Percentiles rank a stretch among this genome's conserved stretches.
These are phyloP conservation scores for Lacerta bilineata DNA, from an alignment of 2,797 vertebrate species.

Conservation along the genomic window DNA sequence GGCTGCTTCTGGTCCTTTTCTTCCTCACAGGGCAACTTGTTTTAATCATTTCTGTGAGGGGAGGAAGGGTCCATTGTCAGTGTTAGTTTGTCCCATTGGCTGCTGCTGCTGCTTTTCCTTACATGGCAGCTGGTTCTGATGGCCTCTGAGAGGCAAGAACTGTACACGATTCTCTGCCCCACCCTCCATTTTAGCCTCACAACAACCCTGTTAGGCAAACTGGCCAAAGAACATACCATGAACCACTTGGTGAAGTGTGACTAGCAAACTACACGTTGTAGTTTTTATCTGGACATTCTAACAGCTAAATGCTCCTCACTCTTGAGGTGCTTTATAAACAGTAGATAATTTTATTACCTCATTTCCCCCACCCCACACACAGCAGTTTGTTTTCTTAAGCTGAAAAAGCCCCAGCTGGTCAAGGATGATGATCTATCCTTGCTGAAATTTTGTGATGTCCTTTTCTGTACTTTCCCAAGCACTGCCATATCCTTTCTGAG, in stretches of 20 bases:
- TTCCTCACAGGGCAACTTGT: neutral
- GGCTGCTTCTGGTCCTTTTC: too few relatives aligned
- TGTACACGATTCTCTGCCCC: neutral
- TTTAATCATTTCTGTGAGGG: too few relatives aligned
- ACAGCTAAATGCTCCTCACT: neutral
- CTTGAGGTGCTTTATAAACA: neutral
- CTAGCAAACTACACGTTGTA: neutral
- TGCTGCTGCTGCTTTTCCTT: neutral
- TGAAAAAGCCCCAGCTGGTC: neutral
- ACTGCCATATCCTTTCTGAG: neutral
- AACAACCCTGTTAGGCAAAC: neutral
- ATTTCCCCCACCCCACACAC: neutral
- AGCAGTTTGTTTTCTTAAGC: neutral
- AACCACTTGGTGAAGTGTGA: neutral
- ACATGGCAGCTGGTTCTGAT: neutral
- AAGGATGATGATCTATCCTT: neutral
- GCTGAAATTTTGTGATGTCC: neutral
- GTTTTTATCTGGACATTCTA: neutral
- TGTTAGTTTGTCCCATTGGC: neutral
- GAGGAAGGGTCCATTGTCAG: neutral
- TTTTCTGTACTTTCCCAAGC: conserved; percentile 32
- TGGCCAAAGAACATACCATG: neutral
- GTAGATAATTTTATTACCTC: neutral
- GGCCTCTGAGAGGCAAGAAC: too few relatives aligned
- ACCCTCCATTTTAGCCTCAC: neutral